Percentiles rank a stretch among this genome's conserved stretches.
Evolutionary conservation across 2,113 vertebrate genomes (phyloP).

Genomic region (Pachyramphus minor): DNA sequence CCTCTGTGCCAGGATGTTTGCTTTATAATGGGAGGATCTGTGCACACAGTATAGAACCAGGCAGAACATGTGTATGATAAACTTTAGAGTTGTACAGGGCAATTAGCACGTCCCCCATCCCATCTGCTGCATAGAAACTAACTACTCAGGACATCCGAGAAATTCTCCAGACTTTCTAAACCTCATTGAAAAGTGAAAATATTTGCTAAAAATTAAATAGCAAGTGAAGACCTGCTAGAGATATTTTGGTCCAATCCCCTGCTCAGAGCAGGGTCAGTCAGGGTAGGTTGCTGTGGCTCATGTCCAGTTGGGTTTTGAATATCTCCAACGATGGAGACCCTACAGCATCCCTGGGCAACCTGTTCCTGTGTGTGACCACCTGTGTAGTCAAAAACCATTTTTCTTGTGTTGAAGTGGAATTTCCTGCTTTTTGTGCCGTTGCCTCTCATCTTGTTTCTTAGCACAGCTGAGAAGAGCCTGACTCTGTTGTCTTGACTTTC

Average conservation of each 20-base stretch:
- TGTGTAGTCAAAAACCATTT: neutral
- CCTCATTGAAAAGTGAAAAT: neutral
- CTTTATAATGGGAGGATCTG: neutral
- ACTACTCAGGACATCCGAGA: neutral
- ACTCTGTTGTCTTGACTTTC: neutral
- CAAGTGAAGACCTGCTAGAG: neutral
- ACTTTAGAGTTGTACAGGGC: neutral
- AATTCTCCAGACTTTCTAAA: neutral
- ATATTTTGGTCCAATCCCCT: neutral
- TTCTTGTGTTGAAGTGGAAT: neutral
- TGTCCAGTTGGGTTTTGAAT: neutral
- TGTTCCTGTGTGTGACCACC: neutral
- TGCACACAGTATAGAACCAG: neutral
- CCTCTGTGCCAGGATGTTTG: neutral
- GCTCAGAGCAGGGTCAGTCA: neutral
- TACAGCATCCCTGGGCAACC: neutral
- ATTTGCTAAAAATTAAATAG: neutral
- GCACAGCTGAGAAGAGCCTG: neutral
- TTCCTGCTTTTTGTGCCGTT: neutral
- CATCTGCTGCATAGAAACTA: neutral
- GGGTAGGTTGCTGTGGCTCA: neutral
- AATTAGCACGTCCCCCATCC: neutral
- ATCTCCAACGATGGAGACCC: neutral
- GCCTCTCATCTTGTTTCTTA: neutral
- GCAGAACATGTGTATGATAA: neutral